A percentile compares a stretch with the other conserved stretches of the same genome.
phyloP scores from a whole-genome alignment of 1,140 invertebrate genomes.

The Nautilus pompilius region DNA sequence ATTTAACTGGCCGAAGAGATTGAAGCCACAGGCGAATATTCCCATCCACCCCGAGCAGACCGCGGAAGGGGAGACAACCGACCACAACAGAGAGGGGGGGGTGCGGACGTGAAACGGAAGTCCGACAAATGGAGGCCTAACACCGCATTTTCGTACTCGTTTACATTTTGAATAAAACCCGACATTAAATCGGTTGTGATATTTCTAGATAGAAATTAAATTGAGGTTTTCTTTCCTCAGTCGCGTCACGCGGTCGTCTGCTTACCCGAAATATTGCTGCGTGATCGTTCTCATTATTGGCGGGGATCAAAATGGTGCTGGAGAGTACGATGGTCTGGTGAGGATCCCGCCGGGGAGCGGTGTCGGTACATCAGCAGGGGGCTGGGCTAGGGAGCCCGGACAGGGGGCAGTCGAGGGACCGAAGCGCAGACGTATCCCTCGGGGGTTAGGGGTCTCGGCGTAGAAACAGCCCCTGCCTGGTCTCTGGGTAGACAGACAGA shows the following conservation, averaged over 20 bases:
- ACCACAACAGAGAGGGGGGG: too few species aligned
- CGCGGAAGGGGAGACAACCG: too few species aligned
- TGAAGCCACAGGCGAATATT: background rate
- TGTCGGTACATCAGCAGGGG: background rate
- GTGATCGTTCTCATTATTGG: too few species aligned
- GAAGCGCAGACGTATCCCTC: background rate
- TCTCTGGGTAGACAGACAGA: background rate
- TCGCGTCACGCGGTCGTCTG: too few species aligned
- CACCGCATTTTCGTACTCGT: too few species aligned
- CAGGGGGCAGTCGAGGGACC: background rate
- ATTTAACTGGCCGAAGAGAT: background rate
- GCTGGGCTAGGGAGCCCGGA: background rate
- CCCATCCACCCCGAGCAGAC: background rate
- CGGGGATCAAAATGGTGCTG: slow-evolving; percentile 91
- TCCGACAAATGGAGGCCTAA: too few species aligned
- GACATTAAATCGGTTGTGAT: too few species aligned
- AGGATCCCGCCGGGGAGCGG: slow-evolving; percentile 40
- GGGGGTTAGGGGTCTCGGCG: background rate
- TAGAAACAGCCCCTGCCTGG: slow-evolving; percentile 2
- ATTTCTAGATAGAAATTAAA: too few species aligned
- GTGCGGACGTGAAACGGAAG: too few species aligned
- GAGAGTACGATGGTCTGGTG: slow-evolving; percentile 98
- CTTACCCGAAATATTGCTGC: too few species aligned
- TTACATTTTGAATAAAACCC: too few species aligned
- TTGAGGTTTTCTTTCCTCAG: too few species aligned